Evolutionary conservation across 2,113 vertebrate genomes (phyloP).

Genomic region (Diphyllodes magnificus): DNA sequence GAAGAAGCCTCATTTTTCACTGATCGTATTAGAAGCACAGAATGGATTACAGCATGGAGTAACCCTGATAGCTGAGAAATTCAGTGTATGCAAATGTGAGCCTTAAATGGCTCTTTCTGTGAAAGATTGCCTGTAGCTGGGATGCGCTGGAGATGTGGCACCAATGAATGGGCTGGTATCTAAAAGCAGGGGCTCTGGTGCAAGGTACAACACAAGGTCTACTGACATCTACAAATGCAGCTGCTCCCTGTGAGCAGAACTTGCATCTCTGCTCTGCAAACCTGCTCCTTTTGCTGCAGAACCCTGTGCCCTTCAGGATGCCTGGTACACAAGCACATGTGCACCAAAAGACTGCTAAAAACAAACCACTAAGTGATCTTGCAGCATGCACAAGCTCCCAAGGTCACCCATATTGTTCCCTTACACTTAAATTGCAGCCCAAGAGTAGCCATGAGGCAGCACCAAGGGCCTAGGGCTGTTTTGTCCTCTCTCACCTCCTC

Average conservation of each 20-base stretch:
- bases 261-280: neutral
- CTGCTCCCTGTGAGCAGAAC: neutral
- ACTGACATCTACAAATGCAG: neutral
- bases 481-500: neutral
- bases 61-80: conserved; percentile 45
- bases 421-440: neutral
- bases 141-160: neutral
- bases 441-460: neutral
- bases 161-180: neutral
- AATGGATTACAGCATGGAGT: neutral
- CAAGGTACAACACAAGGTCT: neutral
- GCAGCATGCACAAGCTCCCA: neutral
- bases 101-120: neutral
- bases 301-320: neutral
- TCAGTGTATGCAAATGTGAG: conserved; percentile 27
- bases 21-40: neutral
- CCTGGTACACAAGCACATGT: fast-evolving
- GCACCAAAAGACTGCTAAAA: neutral
- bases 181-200: neutral
- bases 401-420: too few species aligned
- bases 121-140: neutral
- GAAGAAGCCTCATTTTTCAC: conserved; percentile 37
- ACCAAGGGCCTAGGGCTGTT: neutral
- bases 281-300: neutral
- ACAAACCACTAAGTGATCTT: neutral